A percentile compares a stretch with the other conserved stretches of the same genome.
These are phyloP conservation scores for Argya squamiceps DNA, from an alignment of 2,797 vertebrate species.

Conservation along the genomic window DNA sequence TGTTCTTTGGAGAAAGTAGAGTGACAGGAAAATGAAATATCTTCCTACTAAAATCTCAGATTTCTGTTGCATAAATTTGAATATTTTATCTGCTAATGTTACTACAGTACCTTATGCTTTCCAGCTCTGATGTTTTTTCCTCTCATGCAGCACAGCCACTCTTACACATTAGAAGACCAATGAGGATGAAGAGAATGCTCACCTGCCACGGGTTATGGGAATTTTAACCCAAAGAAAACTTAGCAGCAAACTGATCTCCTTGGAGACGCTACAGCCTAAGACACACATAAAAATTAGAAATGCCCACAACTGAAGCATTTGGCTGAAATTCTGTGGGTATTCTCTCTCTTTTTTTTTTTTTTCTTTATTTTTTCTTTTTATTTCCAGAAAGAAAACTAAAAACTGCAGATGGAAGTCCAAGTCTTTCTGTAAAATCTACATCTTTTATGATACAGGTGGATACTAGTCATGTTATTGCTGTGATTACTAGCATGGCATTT, in stretches of 20 bases:
- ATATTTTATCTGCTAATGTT: slow-evolving; percentile 36
- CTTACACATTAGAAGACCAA: not conserved
- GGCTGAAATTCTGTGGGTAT: not conserved
- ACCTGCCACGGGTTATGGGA: not conserved
- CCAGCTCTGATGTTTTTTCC: not conserved
- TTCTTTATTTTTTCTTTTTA: not conserved
- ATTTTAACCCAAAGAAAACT: not conserved
- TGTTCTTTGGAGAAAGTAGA: not conserved
- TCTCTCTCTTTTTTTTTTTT: not conserved
- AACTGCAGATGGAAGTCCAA: not conserved
- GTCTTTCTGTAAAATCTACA: not conserved
- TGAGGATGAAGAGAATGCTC: not conserved
- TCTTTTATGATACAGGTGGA: not conserved
- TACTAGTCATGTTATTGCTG: not conserved
- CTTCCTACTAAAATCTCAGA: not conserved
- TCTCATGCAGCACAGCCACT: not conserved
- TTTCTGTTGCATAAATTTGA: slow-evolving; percentile 27
- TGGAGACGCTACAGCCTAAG: not conserved
- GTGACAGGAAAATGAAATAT: not conserved
- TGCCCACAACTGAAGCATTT: not conserved
- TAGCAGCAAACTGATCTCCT: not conserved
- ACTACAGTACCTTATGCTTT: not conserved
- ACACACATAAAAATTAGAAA: not conserved
- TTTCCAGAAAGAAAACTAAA: not conserved
- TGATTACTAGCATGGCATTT: not conserved